Conservation (phyloP, 2,888 invertebrate species). For the Tenthredo livida region DNA sequence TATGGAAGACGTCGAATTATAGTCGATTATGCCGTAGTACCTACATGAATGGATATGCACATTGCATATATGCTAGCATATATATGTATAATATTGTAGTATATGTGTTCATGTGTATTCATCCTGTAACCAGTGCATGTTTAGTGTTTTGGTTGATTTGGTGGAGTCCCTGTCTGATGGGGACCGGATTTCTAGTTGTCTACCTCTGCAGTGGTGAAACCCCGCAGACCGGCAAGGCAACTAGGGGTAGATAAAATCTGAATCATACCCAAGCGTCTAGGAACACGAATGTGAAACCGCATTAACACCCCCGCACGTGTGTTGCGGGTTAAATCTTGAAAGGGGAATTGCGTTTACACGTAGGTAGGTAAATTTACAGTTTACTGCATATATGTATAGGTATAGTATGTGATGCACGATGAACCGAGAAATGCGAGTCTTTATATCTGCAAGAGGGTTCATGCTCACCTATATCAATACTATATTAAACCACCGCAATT, state of each 20-base stretch:
- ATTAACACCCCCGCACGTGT: slow-evolving; percentile 32
- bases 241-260: slow-evolving; percentile 52
- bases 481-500: not conserved
- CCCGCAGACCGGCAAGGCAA: not conserved
- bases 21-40: not conserved
- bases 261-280: slow-evolving; percentile 25
- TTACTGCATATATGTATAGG: not conserved
- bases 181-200: slow-evolving; percentile 26
- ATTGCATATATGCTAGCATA: not conserved
- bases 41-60: not conserved
- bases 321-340: not conserved
- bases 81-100: too few relatives aligned
- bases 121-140: not conserved
- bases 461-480: not conserved
- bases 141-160: slow-evolving; percentile 46
- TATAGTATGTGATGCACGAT: not conserved
- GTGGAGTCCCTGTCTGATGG: not conserved
- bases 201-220: not conserved
- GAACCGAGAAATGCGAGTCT: not conserved
- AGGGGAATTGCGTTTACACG: not conserved
- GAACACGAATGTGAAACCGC: slow-evolving; percentile 37
- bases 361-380: not conserved
- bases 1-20: not conserved
- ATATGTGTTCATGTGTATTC: not conserved
- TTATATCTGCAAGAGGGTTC: not conserved